phyloP scores from a whole-genome alignment of 1,140 invertebrate species.

The Arion vulgaris region DNA sequence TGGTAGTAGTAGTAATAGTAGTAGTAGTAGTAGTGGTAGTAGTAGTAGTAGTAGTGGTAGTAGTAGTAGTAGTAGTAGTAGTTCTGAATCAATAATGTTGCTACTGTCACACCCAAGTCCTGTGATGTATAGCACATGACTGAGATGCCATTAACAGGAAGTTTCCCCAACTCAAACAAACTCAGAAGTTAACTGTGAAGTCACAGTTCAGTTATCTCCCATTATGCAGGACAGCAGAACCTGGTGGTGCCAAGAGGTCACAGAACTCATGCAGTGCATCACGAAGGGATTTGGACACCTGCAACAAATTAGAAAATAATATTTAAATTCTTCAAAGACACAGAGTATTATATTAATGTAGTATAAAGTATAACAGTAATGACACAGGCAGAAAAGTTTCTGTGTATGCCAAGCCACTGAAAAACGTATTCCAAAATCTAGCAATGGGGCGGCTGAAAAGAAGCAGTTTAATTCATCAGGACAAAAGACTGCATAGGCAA shows the following conservation, averaged over 20 bases:
- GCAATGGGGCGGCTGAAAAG: too few species aligned
- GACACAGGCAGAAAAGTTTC: too few species aligned
- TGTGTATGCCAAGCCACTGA: too few species aligned
- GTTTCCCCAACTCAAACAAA: background rate
- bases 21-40: too few species aligned
- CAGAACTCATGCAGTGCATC: constrained; percentile 91
- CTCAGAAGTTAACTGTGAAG: background rate
- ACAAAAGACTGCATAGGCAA: too few species aligned
- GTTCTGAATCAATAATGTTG: background rate
- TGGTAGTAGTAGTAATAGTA: background rate
- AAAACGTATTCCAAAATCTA: too few species aligned
- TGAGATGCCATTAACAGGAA: background rate
- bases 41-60: background rate
- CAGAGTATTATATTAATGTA: too few species aligned
- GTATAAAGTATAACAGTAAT: too few species aligned
- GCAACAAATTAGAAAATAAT: constrained; percentile 66
- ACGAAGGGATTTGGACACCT: constrained; percentile 84
- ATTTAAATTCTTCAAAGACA: too few species aligned
- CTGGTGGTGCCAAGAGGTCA: constrained; percentile 83
- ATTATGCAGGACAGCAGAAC: background rate
- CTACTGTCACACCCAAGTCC: background rate
- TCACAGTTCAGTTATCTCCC: constrained; percentile 30
- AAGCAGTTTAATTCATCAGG: too few species aligned
- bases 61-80: too few species aligned
- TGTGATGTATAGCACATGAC: background rate